Evolutionary conservation across 2,797 vertebrate genomes (phyloP), one percentile per base, ranked within the genome.

Genomic region (Ispidina lecontei): DNA sequence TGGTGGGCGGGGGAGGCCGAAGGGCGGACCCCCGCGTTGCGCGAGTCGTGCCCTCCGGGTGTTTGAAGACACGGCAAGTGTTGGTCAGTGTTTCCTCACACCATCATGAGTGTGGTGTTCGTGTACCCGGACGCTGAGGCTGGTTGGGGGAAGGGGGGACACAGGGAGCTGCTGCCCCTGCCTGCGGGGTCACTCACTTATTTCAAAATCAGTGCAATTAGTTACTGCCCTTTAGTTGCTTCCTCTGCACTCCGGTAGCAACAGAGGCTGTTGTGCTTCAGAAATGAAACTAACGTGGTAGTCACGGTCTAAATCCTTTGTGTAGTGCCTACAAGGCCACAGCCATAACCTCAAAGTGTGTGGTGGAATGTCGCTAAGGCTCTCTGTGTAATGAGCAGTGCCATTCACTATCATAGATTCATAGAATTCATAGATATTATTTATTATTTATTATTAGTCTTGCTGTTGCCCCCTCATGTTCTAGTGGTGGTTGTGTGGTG

Each of bases 281-380:
- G 16, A 6, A 37, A 5, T 1, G 31, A 12, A 60, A 10, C 54
- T 0, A 8, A 2, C 5, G 0, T 1, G 2, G 35, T 3, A 12
- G 39, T 10, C 9, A 2, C 5, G 26, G 73, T 37, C n/a, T 19
- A 0, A 17, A 4, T 12, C 25, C 17, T 6, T 4, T 5, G 46
- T 19, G 59, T 33, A 51, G 17, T 19, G 69, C 20, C 64, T 19
- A 12, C 28, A 54, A 54, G 28, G 51, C 10, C 9, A 2, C 0
- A 20, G 56, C 72, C 33, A 2, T 4, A 1, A 18, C 7, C 46
- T 16, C n/a, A 0, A 29, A 47, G 7, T 1, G 3, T 1, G 47
- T 4, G 47, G 28, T 4, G 65, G 35, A 29, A 19, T 6, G 60
- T 37, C 15, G 2, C 41, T 26, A 22, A 14, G 26, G 73, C 21